Conservation (phyloP, 2,888 invertebrate genomes). For the Andrena haemorrhoa region DNA sequence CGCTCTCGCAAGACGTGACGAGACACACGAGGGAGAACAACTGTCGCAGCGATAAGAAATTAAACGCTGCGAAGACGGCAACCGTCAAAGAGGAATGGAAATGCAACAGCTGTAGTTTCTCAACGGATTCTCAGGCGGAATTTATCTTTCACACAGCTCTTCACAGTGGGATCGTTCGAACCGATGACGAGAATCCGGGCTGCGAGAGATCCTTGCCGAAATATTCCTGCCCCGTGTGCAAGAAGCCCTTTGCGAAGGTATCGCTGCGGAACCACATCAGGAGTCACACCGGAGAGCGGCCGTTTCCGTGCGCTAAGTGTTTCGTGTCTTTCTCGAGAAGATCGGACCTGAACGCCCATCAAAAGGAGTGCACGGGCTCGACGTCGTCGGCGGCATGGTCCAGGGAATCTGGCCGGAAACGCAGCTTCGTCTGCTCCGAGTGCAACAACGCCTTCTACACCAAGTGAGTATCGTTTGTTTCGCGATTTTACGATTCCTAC, state of each 20-base stretch:
- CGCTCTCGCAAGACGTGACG: conserved; percentile 90
- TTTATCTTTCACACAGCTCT: conserved; percentile 90
- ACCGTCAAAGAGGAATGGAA: conserved; percentile 83
- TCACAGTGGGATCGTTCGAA: conserved; percentile 86
- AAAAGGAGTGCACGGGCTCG: conserved; percentile 82
- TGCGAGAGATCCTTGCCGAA: conserved; percentile 83
- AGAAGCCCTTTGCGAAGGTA: conserved; percentile 88
- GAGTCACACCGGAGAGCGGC: conserved; percentile 91
- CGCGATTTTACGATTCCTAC: neutral
- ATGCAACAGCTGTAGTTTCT: conserved; percentile 88
- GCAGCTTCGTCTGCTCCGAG: conserved; percentile 81
- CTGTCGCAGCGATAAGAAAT: conserved; percentile 80
- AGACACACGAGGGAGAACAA: conserved; percentile 89
- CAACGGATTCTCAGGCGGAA: conserved; percentile 89
- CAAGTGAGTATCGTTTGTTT: conserved; percentile 81
- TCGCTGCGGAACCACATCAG: conserved; percentile 90
- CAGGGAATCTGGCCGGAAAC: conserved; percentile 58
- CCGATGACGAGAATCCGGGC: conserved; percentile 78
- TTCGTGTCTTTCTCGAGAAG: conserved; percentile 88
- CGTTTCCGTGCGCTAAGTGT: conserved; percentile 89
- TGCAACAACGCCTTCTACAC: conserved; percentile 83
- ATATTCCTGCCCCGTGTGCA: conserved; percentile 90
- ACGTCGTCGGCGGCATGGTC: conserved; percentile 23
- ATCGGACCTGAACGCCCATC: conserved; percentile 88
- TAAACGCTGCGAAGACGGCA: conserved; percentile 3